Evolutionary conservation across 2,888 invertebrate species (phyloP).

Genomic region (Lithophane leautieri): DNA sequence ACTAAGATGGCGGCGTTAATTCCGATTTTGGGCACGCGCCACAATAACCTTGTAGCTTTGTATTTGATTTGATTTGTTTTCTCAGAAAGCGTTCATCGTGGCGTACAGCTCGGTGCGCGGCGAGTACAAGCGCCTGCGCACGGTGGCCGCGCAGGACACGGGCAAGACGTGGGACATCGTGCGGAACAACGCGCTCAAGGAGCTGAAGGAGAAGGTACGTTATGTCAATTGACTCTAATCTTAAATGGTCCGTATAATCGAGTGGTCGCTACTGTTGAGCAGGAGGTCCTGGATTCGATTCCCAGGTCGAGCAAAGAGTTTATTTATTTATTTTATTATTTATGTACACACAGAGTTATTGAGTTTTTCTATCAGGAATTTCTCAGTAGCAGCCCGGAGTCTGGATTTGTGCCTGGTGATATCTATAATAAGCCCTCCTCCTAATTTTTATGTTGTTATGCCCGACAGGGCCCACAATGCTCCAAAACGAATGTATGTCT

Average conservation of each 20-base stretch:
- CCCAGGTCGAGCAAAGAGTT: background rate
- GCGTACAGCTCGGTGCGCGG: slow-evolving; percentile 92
- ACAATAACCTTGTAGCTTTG: background rate
- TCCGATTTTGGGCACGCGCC: background rate
- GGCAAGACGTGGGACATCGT: slow-evolving; percentile 94
- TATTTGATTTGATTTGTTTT: background rate
- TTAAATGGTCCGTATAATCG: background rate
- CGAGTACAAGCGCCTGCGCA: slow-evolving; percentile 93
- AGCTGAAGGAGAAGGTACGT: slow-evolving; percentile 50
- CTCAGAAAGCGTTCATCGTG: slow-evolving; percentile 89
- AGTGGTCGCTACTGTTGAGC: background rate
- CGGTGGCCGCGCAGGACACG: slow-evolving; percentile 89
- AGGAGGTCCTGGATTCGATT: background rate
- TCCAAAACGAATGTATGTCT: too few relatives aligned
- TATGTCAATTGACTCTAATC: background rate
- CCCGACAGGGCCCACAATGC: too few relatives aligned
- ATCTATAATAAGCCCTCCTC: background rate
- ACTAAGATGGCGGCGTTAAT: background rate
- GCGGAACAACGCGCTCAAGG: slow-evolving; percentile 91
- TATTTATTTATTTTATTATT: too few relatives aligned
- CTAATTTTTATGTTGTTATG: too few relatives aligned
- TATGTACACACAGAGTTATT: too few relatives aligned
- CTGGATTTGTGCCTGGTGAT: background rate
- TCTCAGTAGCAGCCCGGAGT: background rate
- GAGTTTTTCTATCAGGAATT: background rate